Evolutionary conservation across 2,113 vertebrate genomes (phyloP).

Genomic region (Trogon surrucura): DNA sequence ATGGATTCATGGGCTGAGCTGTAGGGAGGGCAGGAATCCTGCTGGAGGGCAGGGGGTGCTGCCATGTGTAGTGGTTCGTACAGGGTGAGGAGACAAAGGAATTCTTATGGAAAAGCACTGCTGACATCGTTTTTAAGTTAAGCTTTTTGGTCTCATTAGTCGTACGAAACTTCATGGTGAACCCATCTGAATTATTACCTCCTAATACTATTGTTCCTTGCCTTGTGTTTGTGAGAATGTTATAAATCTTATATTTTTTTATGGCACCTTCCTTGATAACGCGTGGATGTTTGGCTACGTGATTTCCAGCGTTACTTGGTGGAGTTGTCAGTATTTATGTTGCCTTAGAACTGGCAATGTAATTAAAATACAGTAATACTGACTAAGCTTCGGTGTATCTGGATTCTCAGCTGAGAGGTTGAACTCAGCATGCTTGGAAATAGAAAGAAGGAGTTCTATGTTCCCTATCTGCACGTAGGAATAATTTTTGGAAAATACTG

Average conservation of each 20-base stretch:
- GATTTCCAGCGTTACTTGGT: not conserved
- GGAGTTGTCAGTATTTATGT: not conserved
- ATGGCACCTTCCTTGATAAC: not conserved
- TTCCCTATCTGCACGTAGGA: not conserved
- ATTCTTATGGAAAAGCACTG: not conserved
- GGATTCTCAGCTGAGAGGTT: not conserved
- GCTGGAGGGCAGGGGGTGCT: not conserved
- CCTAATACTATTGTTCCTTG: constrained; percentile 2
- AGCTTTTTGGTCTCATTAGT: constrained; percentile 12
- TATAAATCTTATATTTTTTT: not conserved
- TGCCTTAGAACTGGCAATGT: not conserved
- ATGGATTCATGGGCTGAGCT: not conserved
- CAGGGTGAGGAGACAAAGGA: not conserved
- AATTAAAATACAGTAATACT: not conserved
- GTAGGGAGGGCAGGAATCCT: not conserved
- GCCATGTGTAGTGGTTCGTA: not conserved
- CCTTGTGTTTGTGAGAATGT: not conserved
- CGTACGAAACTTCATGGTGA: constrained; percentile 11
- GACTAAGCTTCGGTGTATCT: not conserved
- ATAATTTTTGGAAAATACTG: not conserved
- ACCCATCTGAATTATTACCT: not conserved
- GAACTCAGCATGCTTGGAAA: not conserved
- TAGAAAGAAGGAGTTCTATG: not conserved
- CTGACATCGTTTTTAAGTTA: not conserved
- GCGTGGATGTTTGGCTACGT: not conserved